Conservation (phyloP, 2,797 vertebrate genomes). For the Ctenosaura bakeri region DNA sequence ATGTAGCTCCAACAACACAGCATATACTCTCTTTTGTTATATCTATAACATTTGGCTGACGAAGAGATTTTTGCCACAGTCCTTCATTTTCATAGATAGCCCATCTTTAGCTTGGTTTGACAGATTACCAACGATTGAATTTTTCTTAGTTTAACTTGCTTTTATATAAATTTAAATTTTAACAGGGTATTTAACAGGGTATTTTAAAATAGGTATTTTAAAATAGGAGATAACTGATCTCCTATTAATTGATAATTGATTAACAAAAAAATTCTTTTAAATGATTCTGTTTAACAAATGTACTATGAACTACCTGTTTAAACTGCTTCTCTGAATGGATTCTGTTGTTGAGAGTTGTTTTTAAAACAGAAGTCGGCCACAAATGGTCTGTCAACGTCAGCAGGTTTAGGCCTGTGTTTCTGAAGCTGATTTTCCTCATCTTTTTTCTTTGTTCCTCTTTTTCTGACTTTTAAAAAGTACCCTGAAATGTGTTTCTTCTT, state of each 20-base stretch:
- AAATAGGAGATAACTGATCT: background rate
- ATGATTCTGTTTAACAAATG: no score
- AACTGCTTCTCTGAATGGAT: background rate
- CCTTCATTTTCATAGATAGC: no score
- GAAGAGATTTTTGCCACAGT: no score
- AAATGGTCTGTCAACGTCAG: background rate
- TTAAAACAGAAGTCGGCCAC: background rate
- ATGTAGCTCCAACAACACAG: no score
- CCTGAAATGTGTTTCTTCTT: background rate
- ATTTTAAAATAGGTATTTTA: background rate
- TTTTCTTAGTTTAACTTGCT: background rate
- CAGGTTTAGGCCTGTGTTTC: background rate
- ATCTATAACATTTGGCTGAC: no score
- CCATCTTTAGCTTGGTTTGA: no score
- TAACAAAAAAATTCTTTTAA: no score
- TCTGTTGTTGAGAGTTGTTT: background rate
- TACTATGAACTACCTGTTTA: no score
- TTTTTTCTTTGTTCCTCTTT: background rate
- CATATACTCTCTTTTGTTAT: no score
- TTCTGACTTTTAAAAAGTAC: background rate
- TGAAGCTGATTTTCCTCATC: background rate
- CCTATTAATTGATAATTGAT: no score
- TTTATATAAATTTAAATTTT: background rate
- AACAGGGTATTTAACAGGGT: no score
- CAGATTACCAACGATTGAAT: background rate